A percentile compares a stretch with the other conserved stretches of the same genome.
phyloP scores from a whole-genome alignment of 2,797 vertebrate genomes.

The Serranus cabrilla region DNA sequence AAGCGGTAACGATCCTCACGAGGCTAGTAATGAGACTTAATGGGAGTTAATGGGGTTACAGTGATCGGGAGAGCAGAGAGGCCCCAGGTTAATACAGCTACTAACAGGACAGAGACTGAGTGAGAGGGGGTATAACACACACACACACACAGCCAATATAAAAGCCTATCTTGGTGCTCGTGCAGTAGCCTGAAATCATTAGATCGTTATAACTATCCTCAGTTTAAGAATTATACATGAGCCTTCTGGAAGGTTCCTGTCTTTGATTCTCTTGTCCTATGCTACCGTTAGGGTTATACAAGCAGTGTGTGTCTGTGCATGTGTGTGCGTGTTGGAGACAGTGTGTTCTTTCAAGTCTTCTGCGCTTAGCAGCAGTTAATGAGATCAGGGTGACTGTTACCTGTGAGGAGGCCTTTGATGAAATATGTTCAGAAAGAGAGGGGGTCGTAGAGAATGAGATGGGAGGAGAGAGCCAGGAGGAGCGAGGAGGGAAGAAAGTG shows the following conservation, averaged over 20 bases:
- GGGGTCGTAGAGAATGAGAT: slow-evolving; percentile 54
- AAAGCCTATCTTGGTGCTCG: slow-evolving; percentile 28
- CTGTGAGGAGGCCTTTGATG: slow-evolving; percentile 80
- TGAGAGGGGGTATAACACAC: slow-evolving; percentile 3
- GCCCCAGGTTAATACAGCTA: slow-evolving; percentile 76
- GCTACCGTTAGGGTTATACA: slow-evolving; percentile 55
- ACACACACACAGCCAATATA: slow-evolving; percentile 25
- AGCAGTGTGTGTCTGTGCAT: slow-evolving; percentile 32
- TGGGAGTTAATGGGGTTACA: slow-evolving; percentile 82
- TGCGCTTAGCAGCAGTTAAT: slow-evolving; percentile 79
- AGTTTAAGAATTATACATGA: slow-evolving; percentile 73
- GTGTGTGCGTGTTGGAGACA: slow-evolving; percentile 21
- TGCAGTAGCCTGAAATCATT: slow-evolving; percentile 60
- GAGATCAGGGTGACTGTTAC: slow-evolving; percentile 80
- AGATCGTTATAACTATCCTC: slow-evolving; percentile 45
- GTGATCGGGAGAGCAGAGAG: slow-evolving; percentile 73
- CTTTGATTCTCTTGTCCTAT: slow-evolving; percentile 72
- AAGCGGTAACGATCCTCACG: slow-evolving; percentile 64
- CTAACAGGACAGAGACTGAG: slow-evolving; percentile 73
- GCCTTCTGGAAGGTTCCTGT: slow-evolving; percentile 54
- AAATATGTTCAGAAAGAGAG: slow-evolving; percentile 75
- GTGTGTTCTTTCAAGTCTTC: slow-evolving; percentile 68
- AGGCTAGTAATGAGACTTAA: slow-evolving; percentile 78
- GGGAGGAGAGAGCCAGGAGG: slow-evolving; percentile 46
- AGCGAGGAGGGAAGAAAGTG: slow-evolving; percentile 25